A percentile compares a stretch with the other conserved stretches of the same genome.
Conservation (phyloP, 1,140 invertebrate genomes). For the Drosophila yakuba region DNA sequence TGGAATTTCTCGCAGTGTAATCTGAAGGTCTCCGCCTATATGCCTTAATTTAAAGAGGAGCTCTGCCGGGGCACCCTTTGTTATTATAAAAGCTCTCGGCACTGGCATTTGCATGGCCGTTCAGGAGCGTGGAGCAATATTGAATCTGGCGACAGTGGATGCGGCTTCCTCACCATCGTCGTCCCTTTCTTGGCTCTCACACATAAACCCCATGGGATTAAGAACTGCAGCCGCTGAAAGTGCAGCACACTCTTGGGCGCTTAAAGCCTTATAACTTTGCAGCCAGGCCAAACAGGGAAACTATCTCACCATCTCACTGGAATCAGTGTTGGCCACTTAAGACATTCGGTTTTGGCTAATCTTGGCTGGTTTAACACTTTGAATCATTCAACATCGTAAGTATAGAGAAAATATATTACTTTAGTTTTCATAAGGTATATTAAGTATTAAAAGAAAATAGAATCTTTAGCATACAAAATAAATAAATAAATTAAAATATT, state of each 20-base stretch:
- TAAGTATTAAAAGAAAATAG: no score
- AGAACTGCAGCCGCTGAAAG: conserved; percentile 47
- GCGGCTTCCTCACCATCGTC: conserved; percentile 20
- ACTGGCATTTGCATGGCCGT: conserved; percentile 55
- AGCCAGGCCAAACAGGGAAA: conserved; percentile 1
- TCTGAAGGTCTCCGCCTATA: not conserved
- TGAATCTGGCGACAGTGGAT: conserved; percentile 51
- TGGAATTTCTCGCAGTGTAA: not conserved
- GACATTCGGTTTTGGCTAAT: not conserved
- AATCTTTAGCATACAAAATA: no score
- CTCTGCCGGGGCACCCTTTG: conserved; percentile 5
- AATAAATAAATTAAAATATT: no score
- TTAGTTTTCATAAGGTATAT: no score
- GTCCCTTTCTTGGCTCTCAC: conserved; percentile 41
- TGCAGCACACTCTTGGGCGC: conserved; percentile 33
- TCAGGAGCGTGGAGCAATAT: conserved; percentile 66
- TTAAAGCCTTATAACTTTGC: conserved; percentile 43
- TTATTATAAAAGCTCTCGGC: conserved; percentile 29
- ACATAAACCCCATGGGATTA: conserved; percentile 64
- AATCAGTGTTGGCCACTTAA: conserved; percentile 14
- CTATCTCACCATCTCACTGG: not conserved
- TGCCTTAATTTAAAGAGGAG: conserved; percentile 17
- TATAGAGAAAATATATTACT: no score
- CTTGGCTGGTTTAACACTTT: not conserved
- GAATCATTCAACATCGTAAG: no score